Evolutionary conservation across 2,797 vertebrate genomes (phyloP), one percentile per base, ranked within the genome.

Genomic region (Ciconia nigra): DNA sequence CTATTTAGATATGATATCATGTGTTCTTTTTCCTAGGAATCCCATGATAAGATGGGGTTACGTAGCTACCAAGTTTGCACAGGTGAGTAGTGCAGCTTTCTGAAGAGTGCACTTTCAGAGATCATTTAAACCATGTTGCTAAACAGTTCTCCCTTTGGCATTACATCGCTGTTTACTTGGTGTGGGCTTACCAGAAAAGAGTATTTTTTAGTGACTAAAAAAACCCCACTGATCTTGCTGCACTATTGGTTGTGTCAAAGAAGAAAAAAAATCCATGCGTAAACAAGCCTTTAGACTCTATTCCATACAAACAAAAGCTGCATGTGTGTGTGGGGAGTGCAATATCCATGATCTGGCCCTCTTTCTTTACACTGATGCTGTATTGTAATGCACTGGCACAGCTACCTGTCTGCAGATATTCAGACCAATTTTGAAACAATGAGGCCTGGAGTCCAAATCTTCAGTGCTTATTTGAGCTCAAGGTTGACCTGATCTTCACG

Each of bases 11-110:
- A 1, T 62, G 62, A 54, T 61, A 15, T 10, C 11, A 11, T 89
- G 31, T 21, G 9, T 94, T 89, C 33, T 96, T 51, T 54, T 89
- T 96, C 65, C 39, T 96, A 99, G 99, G 97, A 99, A 98, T 94
- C 99, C 99, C 18, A 97, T 90, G 7, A 98, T 99, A 97, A 98
- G 99, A 94, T 99, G 99, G 99, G 92, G 99, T 88, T 99, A 99
- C 37, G 99, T 99, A 78, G 98, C 98, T 92, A 98, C 99, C 83
- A 99, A 99, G 90, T 98, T 99, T 96, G 98, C 99, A 85, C 99
- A 99, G 99, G 99, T 99, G 97, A 91, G 96, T 87, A 39, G 35
- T 61, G 24, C 31, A 86, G 49, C 46, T 59, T 73, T 81, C 67
- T 80, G 44, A 70, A 66, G 55, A 49, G 55, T 8, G 15, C 6